Base-by-base conservation (phyloP, 2,797 vertebrate genomes). In the Sebastes goodei region DNA sequence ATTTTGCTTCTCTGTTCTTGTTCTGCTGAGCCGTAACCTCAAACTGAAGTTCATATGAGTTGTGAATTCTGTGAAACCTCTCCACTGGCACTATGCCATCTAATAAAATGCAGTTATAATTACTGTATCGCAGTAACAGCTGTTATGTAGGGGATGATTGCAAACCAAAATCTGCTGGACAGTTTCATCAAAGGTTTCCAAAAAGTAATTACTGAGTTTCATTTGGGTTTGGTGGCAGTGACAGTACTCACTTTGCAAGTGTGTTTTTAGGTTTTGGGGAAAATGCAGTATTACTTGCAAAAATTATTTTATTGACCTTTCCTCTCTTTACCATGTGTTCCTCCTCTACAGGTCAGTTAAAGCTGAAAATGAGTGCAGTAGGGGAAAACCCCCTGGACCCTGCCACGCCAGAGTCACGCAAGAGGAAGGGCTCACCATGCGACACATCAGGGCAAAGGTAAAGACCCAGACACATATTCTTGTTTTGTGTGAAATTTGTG, bases 301-400 rank as follows among this genome's bases (percentile, higher is more conserved):
- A 29, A 4, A 8, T 12, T 12, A 29, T 33, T 7, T 55, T 23
- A 5, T 5, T 71, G 32, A 71, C 29, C 4, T 55, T 56, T 72
- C 7, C 25, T 33, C 12, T 3, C 15, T 71, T 42, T 4, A 1
- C 29, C 11, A 0, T 74, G 56, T 74, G 15, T 27, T 35, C 23
- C 25, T 74, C 25, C 3, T 88, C 82, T 67, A 2, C 83, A 98
- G 97, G 95, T 96, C 95, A 96, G 94, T 96, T 92, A 80, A 95
- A 96, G 94, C 93, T 96, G 95, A 97, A 95, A 92, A 99, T 99
- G 98, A 99, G 98, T 94, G 96, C 97, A 91, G 96, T 97, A 33
- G 97, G 97, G 95, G 97, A 99, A 93, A 96, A 95, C 90, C 96
- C 96, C 81, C 96, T 96, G 15, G 98, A 99, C 93, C 96, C 97